Evolutionary conservation across 2,797 vertebrate species (phyloP).

Genomic region (Parotocinclus haroldoi): DNA sequence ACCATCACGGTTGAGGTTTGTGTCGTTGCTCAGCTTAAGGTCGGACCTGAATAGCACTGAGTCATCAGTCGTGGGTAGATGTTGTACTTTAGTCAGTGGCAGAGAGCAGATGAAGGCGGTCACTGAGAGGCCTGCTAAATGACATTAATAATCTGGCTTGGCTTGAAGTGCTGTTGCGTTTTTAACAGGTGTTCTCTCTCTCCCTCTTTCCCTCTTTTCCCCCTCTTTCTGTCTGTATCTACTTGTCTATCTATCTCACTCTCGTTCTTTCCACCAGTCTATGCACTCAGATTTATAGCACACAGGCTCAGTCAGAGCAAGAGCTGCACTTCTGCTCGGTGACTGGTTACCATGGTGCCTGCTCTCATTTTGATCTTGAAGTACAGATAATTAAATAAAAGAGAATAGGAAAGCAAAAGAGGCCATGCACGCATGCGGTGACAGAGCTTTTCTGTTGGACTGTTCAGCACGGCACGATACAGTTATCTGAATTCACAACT

Average conservation of each 20-base stretch:
- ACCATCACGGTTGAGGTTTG: conserved; percentile 6
- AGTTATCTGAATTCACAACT: too few species aligned
- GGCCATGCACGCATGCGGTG: neutral
- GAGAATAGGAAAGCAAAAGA: too few species aligned
- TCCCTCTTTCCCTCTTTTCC: neutral
- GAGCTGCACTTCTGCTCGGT: conserved; percentile 31
- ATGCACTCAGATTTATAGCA: conserved; percentile 15
- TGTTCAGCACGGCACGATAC: too few species aligned
- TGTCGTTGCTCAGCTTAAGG: conserved; percentile 19
- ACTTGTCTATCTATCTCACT: conserved; percentile 3
- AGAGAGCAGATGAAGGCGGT: conserved; percentile 1
- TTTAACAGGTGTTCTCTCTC: conserved; percentile 31
- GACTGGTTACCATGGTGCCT: conserved; percentile 51
- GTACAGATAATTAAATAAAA: conserved; percentile 46
- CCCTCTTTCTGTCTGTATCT: conserved; percentile 1
- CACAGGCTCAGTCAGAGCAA: conserved; percentile 14
- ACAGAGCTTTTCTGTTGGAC: too few species aligned
- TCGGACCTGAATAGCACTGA: conserved; percentile 38
- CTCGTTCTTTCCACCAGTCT: conserved; percentile 1
- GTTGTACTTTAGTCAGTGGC: conserved; percentile 34
- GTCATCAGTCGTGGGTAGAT: conserved; percentile 40
- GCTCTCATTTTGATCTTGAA: conserved; percentile 43
- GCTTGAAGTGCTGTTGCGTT: conserved; percentile 29
- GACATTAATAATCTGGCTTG: conserved; percentile 28
- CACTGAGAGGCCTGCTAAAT: conserved; percentile 22